Conservation (phyloP, 2,113 vertebrate genomes). For the Varanus salvator region DNA sequence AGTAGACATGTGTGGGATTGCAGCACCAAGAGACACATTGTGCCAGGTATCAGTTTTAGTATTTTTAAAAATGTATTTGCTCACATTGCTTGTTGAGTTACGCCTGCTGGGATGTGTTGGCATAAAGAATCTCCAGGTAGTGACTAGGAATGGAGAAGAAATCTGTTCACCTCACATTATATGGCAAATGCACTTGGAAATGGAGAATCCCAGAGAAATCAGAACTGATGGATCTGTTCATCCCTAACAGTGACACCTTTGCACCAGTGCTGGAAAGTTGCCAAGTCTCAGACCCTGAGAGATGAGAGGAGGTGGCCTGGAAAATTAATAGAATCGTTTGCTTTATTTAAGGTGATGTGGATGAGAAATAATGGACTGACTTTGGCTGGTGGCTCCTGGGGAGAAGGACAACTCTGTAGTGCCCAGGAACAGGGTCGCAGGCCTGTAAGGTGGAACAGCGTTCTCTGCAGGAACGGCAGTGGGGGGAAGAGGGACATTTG, state of each 20-base stretch:
- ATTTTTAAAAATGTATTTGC: not conserved
- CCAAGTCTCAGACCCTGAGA: not conserved
- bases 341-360: too few species aligned
- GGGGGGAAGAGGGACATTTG: too few species aligned
- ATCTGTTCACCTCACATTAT: too few species aligned
- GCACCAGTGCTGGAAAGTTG: not conserved
- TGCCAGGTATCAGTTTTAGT: too few species aligned
- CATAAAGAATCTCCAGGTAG: not conserved
- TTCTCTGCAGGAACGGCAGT: too few species aligned
- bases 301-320: not conserved
- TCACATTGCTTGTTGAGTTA: not conserved
- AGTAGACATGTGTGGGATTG: not conserved
- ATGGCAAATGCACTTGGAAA: not conserved
- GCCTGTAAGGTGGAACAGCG: too few species aligned
- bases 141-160: too few species aligned
- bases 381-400: too few species aligned
- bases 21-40: not conserved
- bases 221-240: too few species aligned
- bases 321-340: not conserved
- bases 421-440: too few species aligned
- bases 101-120: not conserved
- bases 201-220: not conserved
- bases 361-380: too few species aligned
- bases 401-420: too few species aligned
- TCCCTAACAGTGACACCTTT: not conserved